Evolutionary conservation across 2,797 vertebrate genomes (phyloP), one percentile per base, ranked within the genome.

Genomic region (Agapornis canus): DNA sequence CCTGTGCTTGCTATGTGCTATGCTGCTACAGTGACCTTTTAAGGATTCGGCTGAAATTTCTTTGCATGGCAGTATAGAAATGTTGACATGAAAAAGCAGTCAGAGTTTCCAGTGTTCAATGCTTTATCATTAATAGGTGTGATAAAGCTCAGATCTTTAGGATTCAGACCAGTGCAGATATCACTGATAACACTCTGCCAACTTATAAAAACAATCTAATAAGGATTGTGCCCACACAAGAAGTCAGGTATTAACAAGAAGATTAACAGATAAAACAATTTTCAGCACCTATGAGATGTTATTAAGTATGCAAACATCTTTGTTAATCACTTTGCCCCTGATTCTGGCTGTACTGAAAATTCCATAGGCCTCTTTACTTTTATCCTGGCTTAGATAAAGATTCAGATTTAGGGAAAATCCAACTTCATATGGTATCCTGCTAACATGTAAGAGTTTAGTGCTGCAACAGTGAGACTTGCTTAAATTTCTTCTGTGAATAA

Each of bases 41-140:
- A 54, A 49, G 70, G 43, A 75, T 66, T 63, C 77, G 65, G 31
- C 49, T 56, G 63, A 23, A 32, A 47, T 51, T n/a, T 84, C 43
- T 21, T 66, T 49, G 93, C 60, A 72, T 29, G 2, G 5, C 18
- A 35, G 8, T 32, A 11, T 20, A 48, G 47, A 76, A 65, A 61
- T 48, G 10, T 10, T 13, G 45, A 29, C 6, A 1, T 22, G 61
- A 37, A 45, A 80, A 61, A 65, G 39, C 69, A 76, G 32, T 9
- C 35, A 6, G 54, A 32, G 22, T 18, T 77, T 35, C 15, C 3
- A 4, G 3, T 4, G 25, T 52, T 89, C 0, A 0, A 1, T n/a
- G 37, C 15, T 32, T 37, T 40, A 4, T 27, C 0, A 0, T n/a
- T 71, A 32, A 11, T 3, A 39, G 52, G 1, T 45, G 39, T 29